Conservation (phyloP, 2,888 invertebrate species). For the Parnassius glacialis region DNA sequence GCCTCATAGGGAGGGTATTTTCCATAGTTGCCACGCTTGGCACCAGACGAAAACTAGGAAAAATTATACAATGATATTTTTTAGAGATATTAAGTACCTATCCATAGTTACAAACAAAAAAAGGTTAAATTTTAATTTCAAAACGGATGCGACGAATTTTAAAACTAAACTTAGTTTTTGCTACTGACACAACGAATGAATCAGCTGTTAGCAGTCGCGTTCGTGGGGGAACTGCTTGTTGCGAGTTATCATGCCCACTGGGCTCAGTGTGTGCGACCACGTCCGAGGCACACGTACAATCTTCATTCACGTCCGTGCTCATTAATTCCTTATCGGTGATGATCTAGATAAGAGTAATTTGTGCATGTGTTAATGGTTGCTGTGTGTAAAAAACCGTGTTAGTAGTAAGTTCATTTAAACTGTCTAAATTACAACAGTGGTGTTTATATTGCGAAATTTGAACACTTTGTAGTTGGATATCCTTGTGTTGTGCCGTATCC, state of each 20-base stretch:
- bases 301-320: conserved; percentile 25
- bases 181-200: conserved; percentile 39
- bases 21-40: no score
- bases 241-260: conserved; percentile 38
- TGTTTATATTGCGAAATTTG: conserved; percentile 4
- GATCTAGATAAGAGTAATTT: conserved; percentile 40
- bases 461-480: neutral
- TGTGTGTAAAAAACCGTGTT: conserved; percentile 11
- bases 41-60: no score
- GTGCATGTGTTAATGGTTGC: conserved; percentile 15
- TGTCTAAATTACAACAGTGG: neutral
- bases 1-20: no score
- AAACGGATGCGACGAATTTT: no score
- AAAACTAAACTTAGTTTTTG: no score
- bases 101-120: no score
- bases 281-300: conserved; percentile 18
- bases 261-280: conserved; percentile 63
- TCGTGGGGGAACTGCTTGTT: conserved; percentile 50
- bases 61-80: no score
- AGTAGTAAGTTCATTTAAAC: conserved; percentile 3
- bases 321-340: conserved; percentile 44
- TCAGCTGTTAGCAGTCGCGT: conserved; percentile 61
- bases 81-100: no score
- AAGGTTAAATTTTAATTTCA: no score
- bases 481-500: neutral